Conservation (phyloP, 2,113 vertebrate species). For the Albula goreensis region DNA sequence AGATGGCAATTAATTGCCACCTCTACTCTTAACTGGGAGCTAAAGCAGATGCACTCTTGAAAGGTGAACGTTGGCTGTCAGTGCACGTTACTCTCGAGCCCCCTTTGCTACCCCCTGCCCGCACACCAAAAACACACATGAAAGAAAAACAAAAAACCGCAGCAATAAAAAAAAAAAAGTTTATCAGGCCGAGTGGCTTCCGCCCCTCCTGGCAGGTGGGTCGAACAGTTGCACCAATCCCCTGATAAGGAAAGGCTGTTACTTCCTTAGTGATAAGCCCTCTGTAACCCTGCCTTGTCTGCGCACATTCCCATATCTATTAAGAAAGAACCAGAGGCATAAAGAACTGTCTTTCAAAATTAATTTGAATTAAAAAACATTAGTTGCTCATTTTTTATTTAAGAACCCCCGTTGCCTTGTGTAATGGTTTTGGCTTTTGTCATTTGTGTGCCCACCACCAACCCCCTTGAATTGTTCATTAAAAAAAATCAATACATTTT, state of each 20-base stretch:
- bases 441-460: no score
- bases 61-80: not conserved
- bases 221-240: slow-evolving; percentile 45
- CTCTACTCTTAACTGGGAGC: not conserved
- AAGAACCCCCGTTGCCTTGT: no score
- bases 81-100: not conserved
- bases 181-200: slow-evolving; percentile 33
- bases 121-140: slow-evolving; percentile 36
- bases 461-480: no score
- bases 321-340: not conserved
- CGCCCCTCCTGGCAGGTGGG: slow-evolving; percentile 43
- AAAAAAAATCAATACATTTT: no score
- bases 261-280: slow-evolving; percentile 48
- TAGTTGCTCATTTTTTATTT: no score
- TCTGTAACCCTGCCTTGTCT: slow-evolving; percentile 31
- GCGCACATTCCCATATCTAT: slow-evolving; percentile 24
- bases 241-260: slow-evolving; percentile 44
- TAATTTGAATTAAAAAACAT: no score
- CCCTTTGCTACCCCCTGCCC: slow-evolving; percentile 14
- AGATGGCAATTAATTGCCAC: not conserved
- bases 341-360: not conserved
- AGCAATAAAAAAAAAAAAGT: slow-evolving; percentile 5
- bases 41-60: not conserved
- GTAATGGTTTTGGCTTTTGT: no score
- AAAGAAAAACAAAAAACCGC: slow-evolving; percentile 31